Conservation (phyloP, 2,888 invertebrate genomes). For the Netelia fuscicornis region DNA sequence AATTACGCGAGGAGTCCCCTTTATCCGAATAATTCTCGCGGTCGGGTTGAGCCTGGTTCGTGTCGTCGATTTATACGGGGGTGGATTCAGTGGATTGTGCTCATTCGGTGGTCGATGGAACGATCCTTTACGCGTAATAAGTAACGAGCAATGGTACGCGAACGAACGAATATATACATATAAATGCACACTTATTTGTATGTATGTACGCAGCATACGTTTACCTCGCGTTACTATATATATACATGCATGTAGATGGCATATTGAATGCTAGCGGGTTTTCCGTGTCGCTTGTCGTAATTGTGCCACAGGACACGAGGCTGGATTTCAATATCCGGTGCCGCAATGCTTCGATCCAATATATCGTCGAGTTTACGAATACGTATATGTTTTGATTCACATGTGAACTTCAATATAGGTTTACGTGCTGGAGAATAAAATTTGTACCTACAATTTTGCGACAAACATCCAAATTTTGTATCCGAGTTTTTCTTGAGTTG, state of each 20-base stretch:
- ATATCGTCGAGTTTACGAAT: conserved; percentile 50
- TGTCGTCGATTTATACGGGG: conserved; percentile 58
- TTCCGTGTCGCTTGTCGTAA: conserved; percentile 54
- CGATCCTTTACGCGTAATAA: conserved; percentile 62
- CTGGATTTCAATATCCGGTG: conserved; percentile 73
- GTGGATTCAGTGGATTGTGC: conserved; percentile 45
- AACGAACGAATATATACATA: conserved; percentile 15
- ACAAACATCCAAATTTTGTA: no score
- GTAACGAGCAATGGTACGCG: conserved; percentile 48
- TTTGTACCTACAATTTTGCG: no score
- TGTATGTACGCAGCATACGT: neutral
- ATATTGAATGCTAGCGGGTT: conserved; percentile 29
- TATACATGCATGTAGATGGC: conserved; percentile 20
- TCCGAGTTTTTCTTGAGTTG: no score
- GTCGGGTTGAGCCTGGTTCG: conserved; percentile 21
- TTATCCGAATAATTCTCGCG: conserved; percentile 55
- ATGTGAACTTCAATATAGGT: neutral
- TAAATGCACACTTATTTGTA: conserved; percentile 11
- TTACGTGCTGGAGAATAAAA: neutral
- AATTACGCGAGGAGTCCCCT: conserved; percentile 49
- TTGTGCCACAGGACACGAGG: conserved; percentile 43
- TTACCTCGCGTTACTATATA: conserved; percentile 12
- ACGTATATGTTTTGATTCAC: neutral
- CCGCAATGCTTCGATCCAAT: conserved; percentile 68
- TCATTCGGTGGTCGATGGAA: conserved; percentile 58